Conservation (phyloP, 2,113 vertebrate genomes). For the Brachionichthys hirsutus region DNA sequence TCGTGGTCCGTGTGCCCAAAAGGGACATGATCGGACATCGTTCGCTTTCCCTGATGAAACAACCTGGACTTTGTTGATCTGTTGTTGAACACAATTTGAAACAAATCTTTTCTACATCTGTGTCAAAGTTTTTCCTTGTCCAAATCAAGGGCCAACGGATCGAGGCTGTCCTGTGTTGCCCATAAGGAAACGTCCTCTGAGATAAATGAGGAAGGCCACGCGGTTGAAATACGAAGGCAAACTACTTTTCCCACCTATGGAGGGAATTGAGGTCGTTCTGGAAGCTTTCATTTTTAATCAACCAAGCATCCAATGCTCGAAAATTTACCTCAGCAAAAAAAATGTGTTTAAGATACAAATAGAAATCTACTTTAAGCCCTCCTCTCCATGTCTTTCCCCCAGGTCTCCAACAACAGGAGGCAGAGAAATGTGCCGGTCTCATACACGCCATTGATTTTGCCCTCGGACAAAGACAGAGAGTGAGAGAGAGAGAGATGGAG, state of each 20-base stretch:
- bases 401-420: conserved; percentile 49
- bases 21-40: conserved; percentile 40
- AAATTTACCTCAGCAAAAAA: background rate
- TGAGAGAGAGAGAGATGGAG: conserved; percentile 48
- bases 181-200: no score
- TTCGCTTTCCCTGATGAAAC: background rate
- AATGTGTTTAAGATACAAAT: background rate
- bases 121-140: no score
- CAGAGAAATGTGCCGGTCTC: conserved; percentile 70
- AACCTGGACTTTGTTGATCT: background rate
- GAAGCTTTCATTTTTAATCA: background rate
- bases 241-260: no score
- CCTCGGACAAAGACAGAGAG: conserved; percentile 67
- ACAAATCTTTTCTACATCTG: no score
- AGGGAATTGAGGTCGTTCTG: no score
- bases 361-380: conserved; percentile 25
- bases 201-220: no score
- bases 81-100: background rate
- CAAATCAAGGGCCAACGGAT: no score
- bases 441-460: conserved; percentile 71
- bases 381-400: conserved; percentile 25
- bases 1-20: conserved; percentile 9
- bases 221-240: no score
- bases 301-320: no score
- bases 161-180: no score